phyloP scores from a whole-genome alignment of 2,113 vertebrate species.

The Sakesphorus luctuosus region DNA sequence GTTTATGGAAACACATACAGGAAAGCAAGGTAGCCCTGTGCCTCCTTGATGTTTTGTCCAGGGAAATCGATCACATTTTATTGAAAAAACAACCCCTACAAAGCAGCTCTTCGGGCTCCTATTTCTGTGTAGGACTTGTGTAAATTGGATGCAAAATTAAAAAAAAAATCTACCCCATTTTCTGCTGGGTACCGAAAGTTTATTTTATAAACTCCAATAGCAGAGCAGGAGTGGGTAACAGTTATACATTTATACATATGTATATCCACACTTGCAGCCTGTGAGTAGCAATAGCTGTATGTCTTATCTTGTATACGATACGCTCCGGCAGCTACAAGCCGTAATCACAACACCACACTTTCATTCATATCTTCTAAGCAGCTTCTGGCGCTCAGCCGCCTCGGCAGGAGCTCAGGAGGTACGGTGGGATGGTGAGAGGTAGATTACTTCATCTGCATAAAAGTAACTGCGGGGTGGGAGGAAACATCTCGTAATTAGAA shows the following conservation, averaged over 20 bases:
- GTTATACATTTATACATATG: too few relatives aligned
- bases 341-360: background rate
- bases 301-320: background rate
- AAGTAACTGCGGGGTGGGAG: slow-evolving; percentile 41
- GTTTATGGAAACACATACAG: background rate
- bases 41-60: background rate
- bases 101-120: background rate
- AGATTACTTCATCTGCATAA: slow-evolving; percentile 23
- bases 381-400: background rate
- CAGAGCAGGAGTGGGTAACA: rapidly evolving
- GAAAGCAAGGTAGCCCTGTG: background rate
- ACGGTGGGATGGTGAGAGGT: slow-evolving; percentile 49
- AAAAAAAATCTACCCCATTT: background rate
- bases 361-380: slow-evolving; percentile 26
- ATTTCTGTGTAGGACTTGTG: background rate
- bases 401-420: slow-evolving; percentile 8
- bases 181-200: background rate
- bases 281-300: background rate
- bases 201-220: background rate
- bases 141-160: background rate
- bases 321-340: background rate
- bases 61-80: background rate
- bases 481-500: slow-evolving; percentile 8
- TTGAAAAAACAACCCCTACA: background rate
- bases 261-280: background rate